Conservation (phyloP, 2,113 vertebrate genomes). For the Micronisus gabar region DNA sequence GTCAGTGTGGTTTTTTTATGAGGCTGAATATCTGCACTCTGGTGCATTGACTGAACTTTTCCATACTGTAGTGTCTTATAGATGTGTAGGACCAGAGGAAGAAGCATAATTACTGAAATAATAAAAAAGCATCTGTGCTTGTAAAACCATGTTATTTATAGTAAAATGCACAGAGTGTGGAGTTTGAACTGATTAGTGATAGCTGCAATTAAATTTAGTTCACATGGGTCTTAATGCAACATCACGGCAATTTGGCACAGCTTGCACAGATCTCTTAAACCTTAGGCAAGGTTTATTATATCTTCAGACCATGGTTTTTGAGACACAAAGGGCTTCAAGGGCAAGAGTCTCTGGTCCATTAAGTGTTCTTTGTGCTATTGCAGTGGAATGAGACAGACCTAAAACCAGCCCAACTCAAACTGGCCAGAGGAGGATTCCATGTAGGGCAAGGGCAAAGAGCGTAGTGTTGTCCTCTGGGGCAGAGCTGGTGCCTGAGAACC, state of each 20-base stretch:
- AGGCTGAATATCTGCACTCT: background rate
- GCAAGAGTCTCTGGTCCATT: background rate
- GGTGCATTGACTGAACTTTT: background rate
- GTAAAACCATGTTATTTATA: background rate
- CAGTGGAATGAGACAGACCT: background rate
- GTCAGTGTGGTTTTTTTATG: background rate
- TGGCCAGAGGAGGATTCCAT: background rate
- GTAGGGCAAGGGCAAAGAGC: background rate
- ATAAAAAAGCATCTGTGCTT: background rate
- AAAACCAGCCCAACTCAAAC: background rate
- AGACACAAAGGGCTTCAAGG: background rate
- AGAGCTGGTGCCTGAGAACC: background rate
- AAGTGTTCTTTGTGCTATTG: background rate
- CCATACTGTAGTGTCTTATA: background rate
- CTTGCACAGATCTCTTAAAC: background rate
- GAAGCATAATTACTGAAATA: background rate
- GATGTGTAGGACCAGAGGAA: background rate
- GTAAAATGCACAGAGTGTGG: background rate
- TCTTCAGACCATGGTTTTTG: background rate
- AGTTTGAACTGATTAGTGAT: background rate
- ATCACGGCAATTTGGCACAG: background rate
- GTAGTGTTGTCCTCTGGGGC: background rate
- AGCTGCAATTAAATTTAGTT: background rate
- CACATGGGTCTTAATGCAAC: background rate
- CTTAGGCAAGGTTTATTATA: background rate